phyloP scores from a whole-genome alignment of 2,888 invertebrate genomes.

The Tribolium freemani region DNA sequence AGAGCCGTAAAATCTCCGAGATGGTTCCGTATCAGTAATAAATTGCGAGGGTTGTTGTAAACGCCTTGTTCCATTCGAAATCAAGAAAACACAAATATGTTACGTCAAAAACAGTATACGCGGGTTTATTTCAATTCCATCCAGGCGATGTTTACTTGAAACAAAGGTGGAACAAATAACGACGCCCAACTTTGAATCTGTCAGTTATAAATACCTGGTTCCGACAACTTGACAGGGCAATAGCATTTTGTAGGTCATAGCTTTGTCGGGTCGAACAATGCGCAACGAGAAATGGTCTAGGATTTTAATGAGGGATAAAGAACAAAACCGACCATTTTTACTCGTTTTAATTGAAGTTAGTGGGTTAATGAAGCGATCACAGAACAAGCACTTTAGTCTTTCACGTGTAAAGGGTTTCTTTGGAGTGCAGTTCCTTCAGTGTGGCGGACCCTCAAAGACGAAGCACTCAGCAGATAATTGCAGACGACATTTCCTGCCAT shows the following conservation, averaged over 20 bases:
- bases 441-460: slow-evolving; percentile 47
- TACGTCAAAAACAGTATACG: slow-evolving; percentile 37
- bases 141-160: slow-evolving; percentile 41
- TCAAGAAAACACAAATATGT: slow-evolving; percentile 41
- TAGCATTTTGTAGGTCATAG: slow-evolving; percentile 44
- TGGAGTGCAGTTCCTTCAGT: slow-evolving; percentile 35
- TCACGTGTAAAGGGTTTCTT: slow-evolving; percentile 29
- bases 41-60: slow-evolving; percentile 19
- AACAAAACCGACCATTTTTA: slow-evolving; percentile 1
- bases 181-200: slow-evolving; percentile 46
- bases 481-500: slow-evolving; percentile 57
- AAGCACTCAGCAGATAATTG: slow-evolving; percentile 59
- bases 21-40: slow-evolving; percentile 23
- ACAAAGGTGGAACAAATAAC: slow-evolving; percentile 44
- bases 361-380: slow-evolving; percentile 34
- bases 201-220: slow-evolving; percentile 46
- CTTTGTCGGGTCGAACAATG: slow-evolving; percentile 31
- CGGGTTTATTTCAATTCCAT: slow-evolving; percentile 34
- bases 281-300: slow-evolving; percentile 7
- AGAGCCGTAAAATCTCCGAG: slow-evolving; percentile 19
- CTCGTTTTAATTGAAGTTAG: slow-evolving; percentile 27
- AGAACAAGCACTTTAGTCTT: slow-evolving; percentile 34
- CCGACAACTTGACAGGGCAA: slow-evolving; percentile 45
- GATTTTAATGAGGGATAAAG: background rate
- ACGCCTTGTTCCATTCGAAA: slow-evolving; percentile 28